These are phyloP conservation scores for Tauraco erythrolophus DNA, from an alignment of 2,113 vertebrate species.

Conservation along the genomic window DNA sequence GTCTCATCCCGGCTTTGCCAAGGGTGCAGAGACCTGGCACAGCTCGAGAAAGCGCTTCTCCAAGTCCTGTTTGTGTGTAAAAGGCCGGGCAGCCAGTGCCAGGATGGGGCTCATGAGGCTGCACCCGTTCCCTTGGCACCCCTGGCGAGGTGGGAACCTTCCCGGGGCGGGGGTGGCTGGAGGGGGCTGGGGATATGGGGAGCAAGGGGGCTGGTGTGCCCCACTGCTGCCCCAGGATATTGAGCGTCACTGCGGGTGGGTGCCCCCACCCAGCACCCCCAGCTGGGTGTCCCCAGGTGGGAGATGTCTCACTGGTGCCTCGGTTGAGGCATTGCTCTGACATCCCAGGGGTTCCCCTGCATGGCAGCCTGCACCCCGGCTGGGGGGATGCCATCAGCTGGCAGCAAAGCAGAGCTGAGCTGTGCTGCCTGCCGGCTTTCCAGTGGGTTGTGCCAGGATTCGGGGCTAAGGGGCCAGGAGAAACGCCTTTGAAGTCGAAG, in stretches of 20 bases:
- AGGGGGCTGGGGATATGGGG: neutral
- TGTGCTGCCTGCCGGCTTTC: neutral
- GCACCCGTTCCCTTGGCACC: no score
- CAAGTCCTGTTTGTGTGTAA: neutral
- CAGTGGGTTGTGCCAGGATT: conserved; percentile 18
- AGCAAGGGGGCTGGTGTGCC: neutral
- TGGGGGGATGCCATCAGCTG: neutral
- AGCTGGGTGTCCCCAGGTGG: neutral
- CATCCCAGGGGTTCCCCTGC: neutral
- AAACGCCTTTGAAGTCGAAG: conserved; percentile 52
- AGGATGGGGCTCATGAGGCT: neutral
- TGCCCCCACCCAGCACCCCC: neutral
- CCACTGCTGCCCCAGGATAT: fast-evolving
- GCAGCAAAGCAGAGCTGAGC: neutral
- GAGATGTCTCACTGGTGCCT: no score
- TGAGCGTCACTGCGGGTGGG: neutral
- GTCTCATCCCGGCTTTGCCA: neutral
- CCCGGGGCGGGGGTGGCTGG: neutral
- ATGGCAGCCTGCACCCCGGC: fast-evolving
- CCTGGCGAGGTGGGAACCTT: fast-evolving
- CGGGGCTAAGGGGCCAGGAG: conserved; percentile 7
- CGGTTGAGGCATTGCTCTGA: neutral
- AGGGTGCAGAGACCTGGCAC: neutral
- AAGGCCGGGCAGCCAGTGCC: neutral
- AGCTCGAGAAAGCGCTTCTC: neutral